Evolutionary conservation across 2,888 invertebrate species (phyloP), one percentile per base, ranked within the genome.

Genomic region (Eurois occulta): DNA sequence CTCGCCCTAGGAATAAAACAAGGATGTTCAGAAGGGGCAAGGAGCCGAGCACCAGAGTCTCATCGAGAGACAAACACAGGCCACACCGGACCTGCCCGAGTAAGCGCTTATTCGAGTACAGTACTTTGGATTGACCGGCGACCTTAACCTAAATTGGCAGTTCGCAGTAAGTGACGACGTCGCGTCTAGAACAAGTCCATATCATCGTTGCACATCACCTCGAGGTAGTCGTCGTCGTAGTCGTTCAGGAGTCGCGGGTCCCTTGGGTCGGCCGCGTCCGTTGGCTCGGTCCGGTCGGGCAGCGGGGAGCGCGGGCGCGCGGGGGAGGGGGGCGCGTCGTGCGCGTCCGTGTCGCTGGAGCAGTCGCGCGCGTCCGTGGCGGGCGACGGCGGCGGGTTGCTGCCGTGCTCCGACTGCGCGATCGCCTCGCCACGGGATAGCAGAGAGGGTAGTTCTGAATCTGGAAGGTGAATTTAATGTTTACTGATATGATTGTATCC

Each of bases 361-460:
- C 97, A 96, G 65, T 97, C 97, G 78, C 97, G 97, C 28, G 97
- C 97, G 92, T 98, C 98, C 0, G 98, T 98, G 52, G 98, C 98
- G 0, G 98, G 98, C 43, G 98, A 98, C 10, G 98, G 98, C 21
- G 98, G 98, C 67, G 98, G 98, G 95, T 98, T 98, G 3, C 97
- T 97, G 72, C 97, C 96, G 87, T 97, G 97, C 90, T 97, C 97
- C 38, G 97, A 97, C 77, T 97, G 96, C 43, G 93, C 95, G 0
- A 94, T 92, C 58, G 97, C 94, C 91, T 98, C 98, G 32, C 97
- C 97, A 79, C 97, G 96, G 0, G 97, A 97, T 48, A 97, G 90
- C 10, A 98, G 91, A 24, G 97, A 97, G 0, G 98, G 98, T 76
- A 98, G 92, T 89, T 97, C 97, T 24, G 97, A 97, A 91, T 97